Percentiles rank a stretch among this genome's conserved stretches.
Evolutionary conservation across 2,113 vertebrate genomes (phyloP).

Genomic region (Puma concolor): DNA sequence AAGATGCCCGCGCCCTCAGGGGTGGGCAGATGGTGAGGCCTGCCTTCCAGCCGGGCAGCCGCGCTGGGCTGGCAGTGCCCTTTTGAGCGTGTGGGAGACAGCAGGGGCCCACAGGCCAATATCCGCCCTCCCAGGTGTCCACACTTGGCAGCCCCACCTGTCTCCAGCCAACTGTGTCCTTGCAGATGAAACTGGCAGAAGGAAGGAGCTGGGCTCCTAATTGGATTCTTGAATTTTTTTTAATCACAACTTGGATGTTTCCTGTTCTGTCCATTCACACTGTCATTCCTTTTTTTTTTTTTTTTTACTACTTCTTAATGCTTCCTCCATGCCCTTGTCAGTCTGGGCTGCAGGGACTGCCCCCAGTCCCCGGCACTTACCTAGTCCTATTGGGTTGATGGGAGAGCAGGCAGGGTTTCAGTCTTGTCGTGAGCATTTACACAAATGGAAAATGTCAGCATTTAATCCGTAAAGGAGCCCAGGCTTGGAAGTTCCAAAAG

Average conservation of each 20-base stretch:
- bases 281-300: background rate
- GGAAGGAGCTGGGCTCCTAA: background rate
- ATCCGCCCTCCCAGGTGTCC: background rate
- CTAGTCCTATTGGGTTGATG: background rate
- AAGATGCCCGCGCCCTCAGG: background rate
- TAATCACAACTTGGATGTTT: background rate
- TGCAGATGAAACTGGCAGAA: background rate
- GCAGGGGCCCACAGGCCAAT: background rate
- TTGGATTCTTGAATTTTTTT: background rate
- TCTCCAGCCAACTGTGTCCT: background rate
- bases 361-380: background rate
- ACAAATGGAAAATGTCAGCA: background rate
- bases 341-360: background rate
- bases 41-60: background rate
- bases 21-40: background rate
- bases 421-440: background rate
- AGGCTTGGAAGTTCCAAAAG: background rate
- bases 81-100: background rate
- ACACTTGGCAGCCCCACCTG: background rate
- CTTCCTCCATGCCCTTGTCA: background rate
- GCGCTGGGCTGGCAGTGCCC: background rate
- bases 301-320: background rate
- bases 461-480: background rate
- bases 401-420: background rate
- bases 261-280: background rate